Evolutionary conservation across 2,888 invertebrate species (phyloP), one percentile per base, ranked within the genome.

Genomic region (Hirtodrosophila trivittata): DNA sequence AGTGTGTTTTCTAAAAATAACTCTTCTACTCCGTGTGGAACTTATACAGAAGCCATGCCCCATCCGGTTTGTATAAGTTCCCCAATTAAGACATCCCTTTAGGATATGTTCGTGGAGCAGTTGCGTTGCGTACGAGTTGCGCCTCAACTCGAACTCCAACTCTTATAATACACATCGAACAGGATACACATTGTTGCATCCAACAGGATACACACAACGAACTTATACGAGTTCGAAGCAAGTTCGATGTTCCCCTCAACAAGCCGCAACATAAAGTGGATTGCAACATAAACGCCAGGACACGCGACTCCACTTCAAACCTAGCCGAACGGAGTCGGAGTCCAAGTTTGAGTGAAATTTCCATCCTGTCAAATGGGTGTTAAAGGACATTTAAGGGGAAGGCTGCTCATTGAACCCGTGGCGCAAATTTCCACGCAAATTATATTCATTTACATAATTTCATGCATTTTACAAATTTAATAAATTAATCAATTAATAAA

Each of bases 401-500:
- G 2, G 18, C 18, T 21, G 2, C 8, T n/a, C 14, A 26, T 56
- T 37, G 47, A 52, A 51, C 6, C n/a, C n/a, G n/a, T n/a, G n/a
- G n/a, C n/a, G n/a, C n/a, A n/a, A n/a, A n/a, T n/a, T n/a, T n/a
- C n/a, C n/a, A n/a, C n/a, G n/a, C n/a, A n/a, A n/a, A n/a, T n/a
- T n/a, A n/a, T n/a, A n/a, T n/a, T n/a, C n/a, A 0, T 16, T 16
- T 32, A 25, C 25, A 25, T 4, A 25, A 25, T 25, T 25, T 25
- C 3, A 25, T 25, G n/a, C n/a, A n/a, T n/a, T n/a, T n/a, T n/a
- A n/a, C n/a, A 9, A 28, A 28, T 28, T 28, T 37, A 52, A 52
- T 72, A 73, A 76, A 71, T 69, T 58, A 63, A 69, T 65, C 46
- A 59, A 66, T 67, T 54, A 68, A 59, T 69, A 69, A 67, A 57